A percentile compares a stretch with the other conserved stretches of the same genome.
Conservation (phyloP, 2,888 invertebrate species). For the Perithous albicinctus region DNA sequence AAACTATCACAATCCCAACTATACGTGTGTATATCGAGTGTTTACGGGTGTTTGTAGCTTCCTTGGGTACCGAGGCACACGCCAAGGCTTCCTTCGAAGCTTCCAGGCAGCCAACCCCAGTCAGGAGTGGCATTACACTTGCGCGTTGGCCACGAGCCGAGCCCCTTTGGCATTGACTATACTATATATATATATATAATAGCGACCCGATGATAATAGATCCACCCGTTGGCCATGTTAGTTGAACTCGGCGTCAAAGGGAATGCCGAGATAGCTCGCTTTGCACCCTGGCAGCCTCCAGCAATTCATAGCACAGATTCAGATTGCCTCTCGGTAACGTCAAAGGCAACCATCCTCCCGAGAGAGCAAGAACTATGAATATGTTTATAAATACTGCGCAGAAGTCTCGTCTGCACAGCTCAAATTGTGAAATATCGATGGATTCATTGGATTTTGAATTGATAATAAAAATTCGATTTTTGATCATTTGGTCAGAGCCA, state of each 20-base stretch:
- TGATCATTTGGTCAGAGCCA: not conserved
- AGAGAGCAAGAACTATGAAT: conserved; percentile 58
- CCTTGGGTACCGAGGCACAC: conserved; percentile 29
- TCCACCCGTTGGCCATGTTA: conserved; percentile 30
- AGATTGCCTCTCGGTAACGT: conserved; percentile 58
- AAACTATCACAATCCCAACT: conserved; percentile 11
- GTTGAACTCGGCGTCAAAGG: conserved; percentile 55
- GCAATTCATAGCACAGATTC: conserved; percentile 57
- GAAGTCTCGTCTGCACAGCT: conserved; percentile 44
- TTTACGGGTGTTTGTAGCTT: conserved; percentile 7
- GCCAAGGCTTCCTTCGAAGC: conserved; percentile 19
- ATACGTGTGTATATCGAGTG: not conserved
- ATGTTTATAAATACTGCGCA: conserved; percentile 59
- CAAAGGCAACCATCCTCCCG: conserved; percentile 49
- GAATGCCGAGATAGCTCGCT: conserved; percentile 16
- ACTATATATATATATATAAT: not conserved
- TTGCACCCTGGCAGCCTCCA: conserved; percentile 50
- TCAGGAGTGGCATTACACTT: conserved; percentile 47
- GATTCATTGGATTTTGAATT: not conserved
- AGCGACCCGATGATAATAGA: conserved; percentile 42
- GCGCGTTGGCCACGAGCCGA: conserved; percentile 54
- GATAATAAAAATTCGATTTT: conserved; percentile 17
- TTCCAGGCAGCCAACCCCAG: conserved; percentile 37
- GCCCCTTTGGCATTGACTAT: conserved; percentile 31
- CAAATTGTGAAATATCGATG: not conserved